Percentiles rank a stretch among this genome's conserved stretches.
Conservation (phyloP, 2,113 vertebrate genomes). For the Anoura caudifer region DNA sequence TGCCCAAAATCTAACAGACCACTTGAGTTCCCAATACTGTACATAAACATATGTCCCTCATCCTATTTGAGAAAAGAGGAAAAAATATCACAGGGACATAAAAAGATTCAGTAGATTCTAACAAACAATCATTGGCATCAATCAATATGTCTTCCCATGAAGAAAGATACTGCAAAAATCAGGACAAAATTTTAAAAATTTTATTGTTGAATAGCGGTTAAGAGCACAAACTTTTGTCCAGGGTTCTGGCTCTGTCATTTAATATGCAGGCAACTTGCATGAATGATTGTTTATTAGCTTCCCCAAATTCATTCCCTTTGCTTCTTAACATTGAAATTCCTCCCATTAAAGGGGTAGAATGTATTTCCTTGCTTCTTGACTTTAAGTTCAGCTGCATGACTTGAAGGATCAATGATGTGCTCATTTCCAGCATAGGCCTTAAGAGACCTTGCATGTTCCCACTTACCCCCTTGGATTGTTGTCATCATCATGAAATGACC, state of each 20-base stretch:
- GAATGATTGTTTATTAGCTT: background rate
- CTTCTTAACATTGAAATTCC: background rate
- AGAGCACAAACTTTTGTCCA: background rate
- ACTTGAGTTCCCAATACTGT: background rate
- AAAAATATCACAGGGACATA: background rate
- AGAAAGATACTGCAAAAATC: background rate
- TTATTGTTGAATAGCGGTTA: background rate
- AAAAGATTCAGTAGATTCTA: background rate
- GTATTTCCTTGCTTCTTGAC: background rate
- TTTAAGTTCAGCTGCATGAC: background rate
- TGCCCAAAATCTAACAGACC: background rate
- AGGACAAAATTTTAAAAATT: background rate
- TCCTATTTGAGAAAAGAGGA: background rate
- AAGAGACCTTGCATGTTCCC: background rate
- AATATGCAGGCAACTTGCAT: background rate
- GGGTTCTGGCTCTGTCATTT: background rate
- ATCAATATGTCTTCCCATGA: background rate
- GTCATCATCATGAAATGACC: background rate
- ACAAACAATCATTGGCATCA: background rate
- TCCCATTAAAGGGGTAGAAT: background rate
- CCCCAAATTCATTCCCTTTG: background rate
- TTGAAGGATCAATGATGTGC: background rate
- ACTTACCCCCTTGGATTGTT: background rate
- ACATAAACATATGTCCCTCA: background rate
- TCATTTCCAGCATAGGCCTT: background rate